Conservation (phyloP, 1,140 invertebrate species). For the Saccostrea echinata region DNA sequence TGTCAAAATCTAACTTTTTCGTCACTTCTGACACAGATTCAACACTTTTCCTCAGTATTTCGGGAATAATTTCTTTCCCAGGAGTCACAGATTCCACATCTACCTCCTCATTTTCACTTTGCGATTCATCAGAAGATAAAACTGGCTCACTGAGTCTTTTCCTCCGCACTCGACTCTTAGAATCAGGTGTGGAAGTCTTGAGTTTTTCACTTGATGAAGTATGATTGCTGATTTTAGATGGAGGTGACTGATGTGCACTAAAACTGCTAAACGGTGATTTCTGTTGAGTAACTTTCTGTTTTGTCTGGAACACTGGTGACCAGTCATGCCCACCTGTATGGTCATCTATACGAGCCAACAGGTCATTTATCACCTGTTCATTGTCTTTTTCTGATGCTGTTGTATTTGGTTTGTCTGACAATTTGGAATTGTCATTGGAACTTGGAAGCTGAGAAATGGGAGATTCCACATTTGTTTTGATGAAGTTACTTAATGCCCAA, state of each 20-base stretch:
- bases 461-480: conserved; percentile 39
- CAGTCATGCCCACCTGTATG: background rate
- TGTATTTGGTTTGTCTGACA: conserved; percentile 10
- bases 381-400: background rate
- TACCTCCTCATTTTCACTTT: conserved; percentile 50
- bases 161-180: background rate
- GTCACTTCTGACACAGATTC: conserved; percentile 24
- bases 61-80: conserved; percentile 45
- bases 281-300: conserved; percentile 19
- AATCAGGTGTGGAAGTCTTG: conserved; percentile 22
- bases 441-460: conserved; percentile 14
- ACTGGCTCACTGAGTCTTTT: background rate
- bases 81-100: conserved; percentile 50
- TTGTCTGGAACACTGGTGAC: background rate
- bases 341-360: conserved; percentile 9
- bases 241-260: conserved; percentile 29
- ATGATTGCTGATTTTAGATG: conserved; percentile 23
- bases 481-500: conserved; percentile 39
- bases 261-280: conserved; percentile 34
- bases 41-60: conserved; percentile 4
- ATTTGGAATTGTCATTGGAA: conserved; percentile 32
- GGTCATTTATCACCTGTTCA: conserved; percentile 11
- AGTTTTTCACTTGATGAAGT: background rate
- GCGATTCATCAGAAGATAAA: conserved; percentile 5
- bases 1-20: conserved; percentile 38